phyloP scores from a whole-genome alignment of 1,140 invertebrate genomes.

The Anadara kagoshimensis region DNA sequence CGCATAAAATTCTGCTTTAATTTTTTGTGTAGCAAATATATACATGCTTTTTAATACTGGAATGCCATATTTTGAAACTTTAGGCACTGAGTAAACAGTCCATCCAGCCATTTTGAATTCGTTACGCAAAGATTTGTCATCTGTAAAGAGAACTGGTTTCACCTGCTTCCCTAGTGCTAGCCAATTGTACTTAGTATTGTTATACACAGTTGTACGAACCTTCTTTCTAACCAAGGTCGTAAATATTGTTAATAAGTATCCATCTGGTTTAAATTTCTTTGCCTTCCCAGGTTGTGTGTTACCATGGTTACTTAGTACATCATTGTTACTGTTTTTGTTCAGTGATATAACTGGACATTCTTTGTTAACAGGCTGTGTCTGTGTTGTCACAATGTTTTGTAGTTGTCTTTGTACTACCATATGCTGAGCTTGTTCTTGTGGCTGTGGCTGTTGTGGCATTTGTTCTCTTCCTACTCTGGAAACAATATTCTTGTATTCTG shows the following conservation, averaged over 20 bases:
- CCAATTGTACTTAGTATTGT: constrained; percentile 25
- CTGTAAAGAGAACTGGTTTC: constrained; percentile 17
- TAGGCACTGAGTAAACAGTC: constrained; percentile 4
- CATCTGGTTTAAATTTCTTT: no score
- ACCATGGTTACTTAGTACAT: no score
- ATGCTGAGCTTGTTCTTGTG: no score
- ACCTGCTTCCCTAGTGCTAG: constrained; percentile 2
- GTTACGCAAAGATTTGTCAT: not conserved
- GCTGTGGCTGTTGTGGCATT: no score
- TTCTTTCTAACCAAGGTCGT: constrained; percentile 21
- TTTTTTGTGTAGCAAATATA: constrained; percentile 28
- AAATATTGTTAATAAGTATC: constrained; percentile 9
- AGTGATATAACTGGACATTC: no score
- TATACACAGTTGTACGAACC: constrained; percentile 19
- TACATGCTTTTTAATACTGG: constrained; percentile 58
- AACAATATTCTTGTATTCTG: no score
- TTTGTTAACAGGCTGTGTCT: no score
- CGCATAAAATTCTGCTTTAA: constrained; percentile 47
- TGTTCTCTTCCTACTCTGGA: no score
- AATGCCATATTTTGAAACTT: constrained; percentile 9
- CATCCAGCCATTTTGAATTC: constrained; percentile 9
- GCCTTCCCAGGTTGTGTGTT: no score
- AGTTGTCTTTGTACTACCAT: no score
- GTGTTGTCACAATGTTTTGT: no score
- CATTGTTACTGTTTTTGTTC: no score